phyloP scores from a whole-genome alignment of 2,113 vertebrate genomes.

The Furnarius figulus region DNA sequence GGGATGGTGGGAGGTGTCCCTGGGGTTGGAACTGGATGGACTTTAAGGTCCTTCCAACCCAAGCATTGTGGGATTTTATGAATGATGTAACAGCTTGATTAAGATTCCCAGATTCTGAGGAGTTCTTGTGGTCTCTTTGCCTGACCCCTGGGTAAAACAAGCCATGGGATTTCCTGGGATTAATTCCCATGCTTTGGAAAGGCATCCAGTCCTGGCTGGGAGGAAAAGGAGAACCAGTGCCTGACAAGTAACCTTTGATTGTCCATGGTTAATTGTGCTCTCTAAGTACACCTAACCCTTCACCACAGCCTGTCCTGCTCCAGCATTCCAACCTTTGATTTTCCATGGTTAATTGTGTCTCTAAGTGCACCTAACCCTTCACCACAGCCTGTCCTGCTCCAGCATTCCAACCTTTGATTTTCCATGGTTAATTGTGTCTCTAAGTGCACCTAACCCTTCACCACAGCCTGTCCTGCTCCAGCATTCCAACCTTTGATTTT shows the following conservation, averaged over 20 bases:
- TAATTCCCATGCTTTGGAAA: not conserved
- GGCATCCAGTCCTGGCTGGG: not conserved
- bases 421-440: no score
- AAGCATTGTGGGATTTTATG: not conserved
- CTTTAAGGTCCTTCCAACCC: no score
- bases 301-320: not conserved
- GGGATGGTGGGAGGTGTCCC: fast-evolving
- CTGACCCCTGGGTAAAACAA: not conserved
- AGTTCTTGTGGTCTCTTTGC: not conserved
- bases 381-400: not conserved
- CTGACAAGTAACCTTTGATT: not conserved
- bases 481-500: not conserved
- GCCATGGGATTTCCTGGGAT: not conserved
- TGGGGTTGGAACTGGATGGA: not conserved
- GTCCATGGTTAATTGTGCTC: not conserved
- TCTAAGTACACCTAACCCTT: not conserved
- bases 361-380: not conserved
- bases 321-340: not conserved
- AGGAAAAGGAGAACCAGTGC: not conserved
- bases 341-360: no score
- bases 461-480: not conserved
- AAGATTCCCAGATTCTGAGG: not conserved
- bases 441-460: not conserved
- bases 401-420: not conserved
- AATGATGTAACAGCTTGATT: not conserved